Evolutionary conservation across 2,888 invertebrate genomes (phyloP), one percentile per base, ranked within the genome.

Genomic region (Sphaerolaimus hirsutus): DNA sequence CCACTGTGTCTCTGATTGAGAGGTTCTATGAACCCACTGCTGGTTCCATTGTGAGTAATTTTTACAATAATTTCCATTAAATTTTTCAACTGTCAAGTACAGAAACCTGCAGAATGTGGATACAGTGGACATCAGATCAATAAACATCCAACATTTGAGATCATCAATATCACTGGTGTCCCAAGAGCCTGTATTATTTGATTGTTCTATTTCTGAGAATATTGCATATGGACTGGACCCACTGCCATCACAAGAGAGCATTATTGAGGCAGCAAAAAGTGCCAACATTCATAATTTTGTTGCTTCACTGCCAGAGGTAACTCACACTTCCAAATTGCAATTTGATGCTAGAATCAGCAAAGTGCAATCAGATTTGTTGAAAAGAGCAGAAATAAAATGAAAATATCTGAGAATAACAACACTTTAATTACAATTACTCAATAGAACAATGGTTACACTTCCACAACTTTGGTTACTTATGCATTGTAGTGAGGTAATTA

Each of bases 171-270:
- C 83, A 2, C 78, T 86, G 50, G 86, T 87, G 1, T 80, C 81
- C 2, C 87, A 87, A 67, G 86, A 87, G 58, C 87, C 87, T 0
- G 75, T 79, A 1, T 70, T 87, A 1, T 87, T 87, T 65, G 81
- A 82, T 64, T 72, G 79, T 46, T 78, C 79, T n/a, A 81, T 87
- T 47, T 74, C 72, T 1, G 80, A 84, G 53, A 87, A 87, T 64
- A 84, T 87, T 52, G 78, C 80, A 0, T 87, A 86, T 59, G 86
- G 86, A 12, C 4, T 4, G 7, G 36, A 36, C n/a, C 4, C 36
- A 17, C n/a, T n/a, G 17, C 4, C 19, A 4, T 10, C 36, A 3
- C 36, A 36, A 3, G 36, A 36, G 19, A 17, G 36, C 5, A 19
- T 36, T 17, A 19, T n/a, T n/a, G 36, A 36, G 7, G 36, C 36